Evolutionary conservation across 2,113 vertebrate genomes (phyloP), one percentile per base, ranked within the genome.

Genomic region (Grammomys dolichurus): DNA sequence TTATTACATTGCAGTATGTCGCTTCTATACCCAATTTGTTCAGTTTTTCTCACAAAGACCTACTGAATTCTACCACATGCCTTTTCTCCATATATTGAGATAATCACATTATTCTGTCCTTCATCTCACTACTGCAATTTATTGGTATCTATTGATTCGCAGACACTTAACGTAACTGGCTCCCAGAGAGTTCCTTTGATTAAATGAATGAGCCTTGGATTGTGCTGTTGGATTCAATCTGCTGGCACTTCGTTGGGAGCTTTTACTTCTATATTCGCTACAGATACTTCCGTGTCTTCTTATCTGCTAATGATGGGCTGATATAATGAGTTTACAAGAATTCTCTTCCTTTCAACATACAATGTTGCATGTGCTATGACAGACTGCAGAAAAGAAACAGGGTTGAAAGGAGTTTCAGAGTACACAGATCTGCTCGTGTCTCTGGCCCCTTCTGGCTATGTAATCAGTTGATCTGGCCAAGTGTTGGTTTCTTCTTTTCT

Each of bases 381-480:
- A 43, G 24, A 78, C 3, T 63, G 1, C n/a, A 81, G 36, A 89
- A 76, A 89, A 93, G 6, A 56, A 40, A 65, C 82, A n/a, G 43
- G n/a, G 58, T 89, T 89, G 51, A 94, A 95, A 75, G 7, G 40
- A 92, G 10, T 36, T 81, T 65, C 58, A 33, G 5, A 46, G 54
- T 28, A 77, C 20, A 33, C 26, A 48, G 51, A 46, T 76, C 65
- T 70, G 0, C 1, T 65, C 48, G 43, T 36, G 31, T 5, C 19
- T 86, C 20, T 82, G 48, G 36, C 17, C 43, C 16, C 43, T 86
- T 80, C 58, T 22, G 43, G 67, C 16, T 87, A 26, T 65, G 22
- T 87, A 72, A 91, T 82, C 89, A 93, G 63, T 69, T 86, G 17
- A 94, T 58, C 43, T 65, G 33, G 89, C 26, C 80, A 89, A 77